Conservation (phyloP, 2,888 invertebrate genomes). For the Myathropa florea region DNA sequence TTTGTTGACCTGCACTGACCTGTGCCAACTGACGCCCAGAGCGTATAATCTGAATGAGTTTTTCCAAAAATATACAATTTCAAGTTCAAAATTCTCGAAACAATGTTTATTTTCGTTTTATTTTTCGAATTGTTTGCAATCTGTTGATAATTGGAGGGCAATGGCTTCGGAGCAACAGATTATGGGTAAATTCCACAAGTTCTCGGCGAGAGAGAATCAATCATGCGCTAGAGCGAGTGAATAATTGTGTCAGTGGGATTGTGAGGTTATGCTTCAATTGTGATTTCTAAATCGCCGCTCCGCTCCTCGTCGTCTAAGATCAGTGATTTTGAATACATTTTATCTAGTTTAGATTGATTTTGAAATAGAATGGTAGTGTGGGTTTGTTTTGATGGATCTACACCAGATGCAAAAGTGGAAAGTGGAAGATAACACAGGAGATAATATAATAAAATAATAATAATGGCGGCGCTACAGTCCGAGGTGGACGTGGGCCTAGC, state of each 20-base stretch:
- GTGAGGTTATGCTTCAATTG: not conserved
- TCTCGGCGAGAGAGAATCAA: not conserved
- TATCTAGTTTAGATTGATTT: too few species aligned
- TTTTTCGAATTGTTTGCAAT: too few species aligned
- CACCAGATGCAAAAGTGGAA: too few species aligned
- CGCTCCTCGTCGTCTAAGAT: too few species aligned
- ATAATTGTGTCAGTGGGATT: not conserved
- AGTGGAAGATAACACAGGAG: too few species aligned
- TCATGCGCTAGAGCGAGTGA: not conserved
- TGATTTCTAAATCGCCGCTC: too few species aligned
- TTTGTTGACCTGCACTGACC: not conserved
- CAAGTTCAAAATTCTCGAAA: not conserved
- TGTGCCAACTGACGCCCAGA: not conserved
- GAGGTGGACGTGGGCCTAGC: too few species aligned
- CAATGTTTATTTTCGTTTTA: not conserved
- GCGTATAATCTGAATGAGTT: not conserved
- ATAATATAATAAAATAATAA: too few species aligned
- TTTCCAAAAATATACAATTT: not conserved
- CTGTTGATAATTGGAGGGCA: not conserved
- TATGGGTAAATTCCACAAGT: not conserved
- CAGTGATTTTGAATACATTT: too few species aligned
- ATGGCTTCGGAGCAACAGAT: not conserved
- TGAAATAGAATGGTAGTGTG: too few species aligned
- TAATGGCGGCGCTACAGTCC: too few species aligned
- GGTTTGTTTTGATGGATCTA: too few species aligned